Evolutionary conservation across 2,797 vertebrate genomes (phyloP).

Genomic region (Varecia variegata): DNA sequence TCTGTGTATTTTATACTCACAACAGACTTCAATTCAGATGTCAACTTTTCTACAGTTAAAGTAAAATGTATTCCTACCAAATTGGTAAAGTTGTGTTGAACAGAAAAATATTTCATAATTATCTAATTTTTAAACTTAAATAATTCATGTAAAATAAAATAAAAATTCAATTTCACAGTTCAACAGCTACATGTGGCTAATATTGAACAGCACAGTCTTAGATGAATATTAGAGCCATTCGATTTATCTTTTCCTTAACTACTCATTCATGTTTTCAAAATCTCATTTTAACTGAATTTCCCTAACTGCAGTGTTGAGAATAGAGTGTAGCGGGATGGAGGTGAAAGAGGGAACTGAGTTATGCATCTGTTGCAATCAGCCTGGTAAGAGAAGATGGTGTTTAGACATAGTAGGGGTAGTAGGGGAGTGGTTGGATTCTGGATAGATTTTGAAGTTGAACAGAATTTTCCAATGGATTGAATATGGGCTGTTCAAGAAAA

Average conservation of each 20-base stretch:
- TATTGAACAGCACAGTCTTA: neutral
- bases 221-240: neutral
- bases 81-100: neutral
- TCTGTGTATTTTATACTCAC: neutral
- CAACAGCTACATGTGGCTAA: neutral
- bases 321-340: neutral
- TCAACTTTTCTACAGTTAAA: neutral
- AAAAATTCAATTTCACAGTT: neutral
- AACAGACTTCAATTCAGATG: neutral
- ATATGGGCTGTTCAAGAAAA: neutral
- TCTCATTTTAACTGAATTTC: neutral
- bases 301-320: neutral
- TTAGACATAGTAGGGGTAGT: neutral
- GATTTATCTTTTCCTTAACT: neutral
- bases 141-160: neutral
- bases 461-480: neutral
- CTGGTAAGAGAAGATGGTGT: neutral
- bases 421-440: neutral
- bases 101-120: neutral
- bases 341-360: neutral
- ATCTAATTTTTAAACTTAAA: neutral
- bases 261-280: neutral
- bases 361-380: neutral
- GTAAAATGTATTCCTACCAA: neutral
- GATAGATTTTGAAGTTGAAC: neutral